These are phyloP conservation scores for Euzophera pinguis DNA, from an alignment of 2,888 invertebrate species.

Conservation along the genomic window DNA sequence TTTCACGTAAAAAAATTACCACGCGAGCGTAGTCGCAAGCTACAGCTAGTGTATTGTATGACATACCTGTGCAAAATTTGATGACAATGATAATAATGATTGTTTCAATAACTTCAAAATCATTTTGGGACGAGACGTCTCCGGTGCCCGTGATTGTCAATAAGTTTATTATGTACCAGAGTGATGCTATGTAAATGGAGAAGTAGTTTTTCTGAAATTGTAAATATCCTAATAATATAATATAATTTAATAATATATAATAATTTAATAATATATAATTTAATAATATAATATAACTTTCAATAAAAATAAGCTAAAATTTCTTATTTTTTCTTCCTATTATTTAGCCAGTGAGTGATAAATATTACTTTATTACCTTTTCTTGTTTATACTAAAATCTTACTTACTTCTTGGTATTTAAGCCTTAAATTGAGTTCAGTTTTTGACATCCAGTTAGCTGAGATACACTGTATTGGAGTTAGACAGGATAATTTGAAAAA, in stretches of 20 bases:
- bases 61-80: slow-evolving; percentile 72
- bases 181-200: slow-evolving; percentile 61
- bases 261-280: too few relatives aligned
- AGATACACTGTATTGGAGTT: slow-evolving; percentile 61
- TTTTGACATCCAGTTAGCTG: slow-evolving; percentile 68
- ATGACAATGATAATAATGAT: slow-evolving; percentile 67
- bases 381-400: background rate
- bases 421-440: slow-evolving; percentile 53
- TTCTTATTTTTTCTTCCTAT: too few relatives aligned
- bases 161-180: slow-evolving; percentile 75
- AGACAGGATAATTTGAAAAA: slow-evolving; percentile 73
- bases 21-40: too few relatives aligned
- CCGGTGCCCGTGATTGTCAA: slow-evolving; percentile 75
- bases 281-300: too few relatives aligned
- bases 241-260: too few relatives aligned
- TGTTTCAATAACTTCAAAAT: slow-evolving; percentile 70
- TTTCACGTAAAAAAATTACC: too few relatives aligned
- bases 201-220: slow-evolving; percentile 55
- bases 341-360: too few relatives aligned
- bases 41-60: background rate
- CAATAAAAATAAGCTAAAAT: too few relatives aligned
- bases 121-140: slow-evolving; percentile 68
- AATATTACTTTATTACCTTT: too few relatives aligned
- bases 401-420: slow-evolving; percentile 53
- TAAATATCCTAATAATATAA: too few relatives aligned